Evolutionary conservation across 2,888 invertebrate species (phyloP).

Genomic region (Mycalesis mineus): DNA sequence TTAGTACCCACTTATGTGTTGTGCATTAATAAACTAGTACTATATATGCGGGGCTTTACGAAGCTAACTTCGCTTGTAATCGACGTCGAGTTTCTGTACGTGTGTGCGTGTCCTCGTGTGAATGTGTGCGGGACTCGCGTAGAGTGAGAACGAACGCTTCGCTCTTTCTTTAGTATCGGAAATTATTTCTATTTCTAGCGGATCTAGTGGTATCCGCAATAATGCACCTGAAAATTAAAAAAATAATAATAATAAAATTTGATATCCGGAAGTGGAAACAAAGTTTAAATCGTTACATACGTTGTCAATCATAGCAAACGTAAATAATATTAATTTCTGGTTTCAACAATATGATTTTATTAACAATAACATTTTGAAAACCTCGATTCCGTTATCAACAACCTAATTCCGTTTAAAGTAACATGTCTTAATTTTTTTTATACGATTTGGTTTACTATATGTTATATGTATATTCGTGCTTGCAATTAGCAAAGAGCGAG

Average conservation of each 20-base stretch:
- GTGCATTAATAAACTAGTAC: too few relatives aligned
- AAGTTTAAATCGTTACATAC: neutral
- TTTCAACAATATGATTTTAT: too few relatives aligned
- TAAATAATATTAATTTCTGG: too few relatives aligned
- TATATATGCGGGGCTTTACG: neutral
- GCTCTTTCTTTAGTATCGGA: neutral
- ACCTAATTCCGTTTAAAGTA: too few relatives aligned
- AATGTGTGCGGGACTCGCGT: neutral
- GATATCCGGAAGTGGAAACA: neutral
- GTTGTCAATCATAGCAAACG: too few relatives aligned
- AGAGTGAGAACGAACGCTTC: neutral
- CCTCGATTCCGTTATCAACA: too few relatives aligned
- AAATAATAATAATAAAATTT: neutral
- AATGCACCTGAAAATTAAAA: neutral
- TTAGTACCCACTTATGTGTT: too few relatives aligned
- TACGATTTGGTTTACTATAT: too few relatives aligned
- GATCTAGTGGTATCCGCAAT: neutral
- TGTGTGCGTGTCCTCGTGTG: conserved; percentile 4
- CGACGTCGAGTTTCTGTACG: conserved; percentile 8
- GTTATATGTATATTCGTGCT: too few relatives aligned
- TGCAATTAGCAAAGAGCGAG: too few relatives aligned
- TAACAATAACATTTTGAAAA: too few relatives aligned
- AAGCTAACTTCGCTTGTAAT: conserved; percentile 32
- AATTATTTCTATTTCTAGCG: neutral
- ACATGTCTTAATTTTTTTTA: too few relatives aligned